Conservation (phyloP, 2,888 invertebrate genomes). For the Heliconius aoede region DNA sequence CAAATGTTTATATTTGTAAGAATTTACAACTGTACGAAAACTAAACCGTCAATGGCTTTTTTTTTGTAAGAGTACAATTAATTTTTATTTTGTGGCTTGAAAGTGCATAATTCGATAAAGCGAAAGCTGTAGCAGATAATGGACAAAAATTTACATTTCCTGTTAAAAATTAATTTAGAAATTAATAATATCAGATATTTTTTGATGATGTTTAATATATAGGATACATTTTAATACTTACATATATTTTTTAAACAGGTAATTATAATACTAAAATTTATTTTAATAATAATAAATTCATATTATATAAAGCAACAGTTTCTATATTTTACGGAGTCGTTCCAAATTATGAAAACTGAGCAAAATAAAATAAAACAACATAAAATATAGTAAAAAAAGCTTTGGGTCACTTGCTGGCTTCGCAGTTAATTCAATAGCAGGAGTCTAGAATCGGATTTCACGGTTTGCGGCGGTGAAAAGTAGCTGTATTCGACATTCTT, state of each 20-base stretch:
- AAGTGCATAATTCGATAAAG: slow-evolving; percentile 56
- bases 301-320: slow-evolving; percentile 26
- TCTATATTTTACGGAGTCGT: slow-evolving; percentile 16
- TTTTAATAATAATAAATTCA: not conserved
- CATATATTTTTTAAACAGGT: not conserved
- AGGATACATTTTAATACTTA: not conserved
- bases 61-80: slow-evolving; percentile 52
- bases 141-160: slow-evolving; percentile 63
- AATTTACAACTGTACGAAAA: slow-evolving; percentile 34
- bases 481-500: slow-evolving; percentile 60
- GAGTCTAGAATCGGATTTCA: slow-evolving; percentile 62
- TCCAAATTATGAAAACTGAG: slow-evolving; percentile 19
- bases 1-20: slow-evolving; percentile 57
- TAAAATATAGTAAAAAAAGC: slow-evolving; percentile 35
- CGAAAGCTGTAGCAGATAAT: slow-evolving; percentile 65
- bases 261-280: not conserved
- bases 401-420: slow-evolving; percentile 40
- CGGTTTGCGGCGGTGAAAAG: slow-evolving; percentile 57
- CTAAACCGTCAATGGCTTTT: slow-evolving; percentile 45
- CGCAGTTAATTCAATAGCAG: slow-evolving; percentile 55
- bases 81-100: slow-evolving; percentile 58
- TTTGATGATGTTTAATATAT: not conserved
- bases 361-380: slow-evolving; percentile 15
- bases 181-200: not conserved
- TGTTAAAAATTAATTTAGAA: slow-evolving; percentile 55